phyloP scores from a whole-genome alignment of 2,797 vertebrate genomes.

The Alectoris magna region DNA sequence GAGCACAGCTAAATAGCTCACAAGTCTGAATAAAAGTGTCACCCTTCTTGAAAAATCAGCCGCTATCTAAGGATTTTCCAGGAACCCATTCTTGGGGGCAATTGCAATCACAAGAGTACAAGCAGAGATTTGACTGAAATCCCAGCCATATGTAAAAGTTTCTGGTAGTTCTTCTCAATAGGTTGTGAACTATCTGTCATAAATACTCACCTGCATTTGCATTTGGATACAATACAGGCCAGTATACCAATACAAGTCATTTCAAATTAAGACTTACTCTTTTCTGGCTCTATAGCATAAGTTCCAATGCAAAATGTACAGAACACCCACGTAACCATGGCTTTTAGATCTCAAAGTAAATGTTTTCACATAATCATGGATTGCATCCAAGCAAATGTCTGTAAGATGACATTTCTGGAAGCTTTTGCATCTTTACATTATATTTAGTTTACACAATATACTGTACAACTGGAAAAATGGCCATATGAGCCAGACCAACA shows the following conservation, averaged over 20 bases:
- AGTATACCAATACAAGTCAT: conserved; percentile 4
- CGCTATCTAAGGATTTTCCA: not conserved
- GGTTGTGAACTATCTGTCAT: not conserved
- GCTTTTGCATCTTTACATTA: conserved; percentile 75
- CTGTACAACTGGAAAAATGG: conserved; percentile 67
- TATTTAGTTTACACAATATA: conserved; percentile 73
- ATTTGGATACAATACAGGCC: not conserved
- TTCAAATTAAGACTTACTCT: conserved; percentile 33
- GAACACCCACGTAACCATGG: conserved; percentile 60
- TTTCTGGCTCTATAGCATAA: conserved; percentile 57
- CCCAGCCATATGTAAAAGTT: not conserved
- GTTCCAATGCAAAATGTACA: conserved; percentile 62
- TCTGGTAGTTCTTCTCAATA: not conserved
- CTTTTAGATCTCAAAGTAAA: conserved; percentile 75
- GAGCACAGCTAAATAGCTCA: not conserved
- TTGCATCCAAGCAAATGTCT: conserved; percentile 73
- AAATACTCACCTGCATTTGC: not conserved
- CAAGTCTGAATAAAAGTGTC: not conserved
- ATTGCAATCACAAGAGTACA: not conserved
- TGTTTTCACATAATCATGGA: conserved; percentile 76
- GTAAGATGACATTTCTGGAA: conserved; percentile 72
- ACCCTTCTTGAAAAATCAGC: not conserved
- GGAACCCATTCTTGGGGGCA: not conserved
- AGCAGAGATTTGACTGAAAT: not conserved
- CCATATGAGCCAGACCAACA: conserved; percentile 57